These are phyloP conservation scores for Latheticus oryzae DNA, from an alignment of 2,888 invertebrate genomes.

Conservation along the genomic window DNA sequence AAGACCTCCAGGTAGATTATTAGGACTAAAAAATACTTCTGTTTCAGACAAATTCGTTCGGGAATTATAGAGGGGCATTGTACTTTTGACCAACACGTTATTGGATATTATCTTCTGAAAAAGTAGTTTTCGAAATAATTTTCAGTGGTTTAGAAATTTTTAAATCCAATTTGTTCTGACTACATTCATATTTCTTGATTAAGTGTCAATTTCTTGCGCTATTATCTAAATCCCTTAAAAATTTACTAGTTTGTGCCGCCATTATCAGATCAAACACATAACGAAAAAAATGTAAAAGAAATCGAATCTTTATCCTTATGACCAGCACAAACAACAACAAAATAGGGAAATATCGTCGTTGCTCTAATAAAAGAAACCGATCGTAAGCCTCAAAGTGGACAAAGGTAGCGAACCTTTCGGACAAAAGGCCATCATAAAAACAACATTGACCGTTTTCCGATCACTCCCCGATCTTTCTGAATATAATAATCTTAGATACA, in stretches of 20 bases:
- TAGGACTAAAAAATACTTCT: constrained; percentile 34
- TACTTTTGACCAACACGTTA: constrained; percentile 34
- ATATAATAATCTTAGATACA: constrained; percentile 59
- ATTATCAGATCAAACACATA: constrained; percentile 47
- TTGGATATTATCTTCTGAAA: constrained; percentile 6
- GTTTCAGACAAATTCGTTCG: constrained; percentile 23
- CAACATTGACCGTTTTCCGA: constrained; percentile 59
- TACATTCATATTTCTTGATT: too few relatives aligned
- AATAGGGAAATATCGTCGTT: constrained; percentile 44
- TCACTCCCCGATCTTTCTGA: constrained; percentile 59
- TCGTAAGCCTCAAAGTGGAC: constrained; percentile 58
- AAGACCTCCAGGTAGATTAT: constrained; percentile 42
- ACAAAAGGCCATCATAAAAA: constrained; percentile 55
- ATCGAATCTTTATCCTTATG: constrained; percentile 44
- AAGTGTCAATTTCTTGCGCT: too few relatives aligned
- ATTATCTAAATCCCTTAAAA: too few relatives aligned
- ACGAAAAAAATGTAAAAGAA: constrained; percentile 43
- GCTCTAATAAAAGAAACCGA: constrained; percentile 60
- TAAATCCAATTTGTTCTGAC: constrained; percentile 36
- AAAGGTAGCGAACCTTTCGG: constrained; percentile 50
- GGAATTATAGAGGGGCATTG: constrained; percentile 36
- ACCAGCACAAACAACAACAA: constrained; percentile 43
- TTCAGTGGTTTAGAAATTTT: not conserved
- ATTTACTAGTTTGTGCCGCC: constrained; percentile 46
- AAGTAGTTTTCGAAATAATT: constrained; percentile 12